phyloP scores from a whole-genome alignment of 2,113 vertebrate species.

The Cisticola juncidis region DNA sequence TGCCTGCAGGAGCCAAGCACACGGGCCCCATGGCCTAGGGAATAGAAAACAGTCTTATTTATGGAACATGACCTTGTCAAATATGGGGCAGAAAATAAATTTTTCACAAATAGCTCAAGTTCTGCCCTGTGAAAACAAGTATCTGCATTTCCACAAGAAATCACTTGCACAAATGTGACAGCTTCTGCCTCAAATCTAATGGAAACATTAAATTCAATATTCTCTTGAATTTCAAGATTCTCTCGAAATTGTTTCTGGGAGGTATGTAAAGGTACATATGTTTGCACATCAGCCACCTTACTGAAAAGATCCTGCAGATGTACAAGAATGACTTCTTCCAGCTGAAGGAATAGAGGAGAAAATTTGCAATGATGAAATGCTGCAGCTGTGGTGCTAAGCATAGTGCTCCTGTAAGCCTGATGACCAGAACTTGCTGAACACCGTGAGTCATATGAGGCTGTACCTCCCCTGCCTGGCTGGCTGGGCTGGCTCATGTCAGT shows the following conservation, averaged over 20 bases:
- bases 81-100: not conserved
- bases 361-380: not conserved
- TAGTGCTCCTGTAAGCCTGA: not conserved
- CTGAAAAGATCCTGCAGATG: not conserved
- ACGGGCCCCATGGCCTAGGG: fast-evolving
- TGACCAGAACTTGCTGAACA: not conserved
- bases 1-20: fast-evolving
- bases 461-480: not conserved
- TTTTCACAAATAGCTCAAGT: not conserved
- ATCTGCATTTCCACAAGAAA: not conserved
- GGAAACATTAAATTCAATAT: not conserved
- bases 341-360: not conserved
- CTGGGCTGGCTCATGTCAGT: not conserved
- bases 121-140: not conserved
- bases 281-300: not conserved
- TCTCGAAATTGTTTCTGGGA: not conserved
- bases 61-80: not conserved
- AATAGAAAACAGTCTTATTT: not conserved
- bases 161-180: not conserved
- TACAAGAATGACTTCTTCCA: not conserved
- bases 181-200: not conserved
- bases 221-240: not conserved
- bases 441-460: not conserved
- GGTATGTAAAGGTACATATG: not conserved
- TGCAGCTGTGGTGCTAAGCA: not conserved